phyloP scores from a whole-genome alignment of 2,888 invertebrate species.

The Agrotis ipsilon region DNA sequence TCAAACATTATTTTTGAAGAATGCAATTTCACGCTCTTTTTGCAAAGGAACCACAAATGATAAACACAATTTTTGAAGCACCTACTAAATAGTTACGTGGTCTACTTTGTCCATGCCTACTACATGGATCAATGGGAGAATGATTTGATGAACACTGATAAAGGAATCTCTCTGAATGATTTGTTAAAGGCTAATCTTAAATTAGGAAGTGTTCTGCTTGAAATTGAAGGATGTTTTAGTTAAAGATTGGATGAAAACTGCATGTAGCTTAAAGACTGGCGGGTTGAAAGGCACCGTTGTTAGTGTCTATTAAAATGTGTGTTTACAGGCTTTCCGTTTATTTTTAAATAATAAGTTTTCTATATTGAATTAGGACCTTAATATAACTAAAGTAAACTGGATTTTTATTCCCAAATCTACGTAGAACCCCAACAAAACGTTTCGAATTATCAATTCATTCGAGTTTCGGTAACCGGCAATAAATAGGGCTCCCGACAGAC shows the following conservation, averaged over 20 bases:
- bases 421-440: conserved; percentile 52
- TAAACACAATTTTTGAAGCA: conserved; percentile 1
- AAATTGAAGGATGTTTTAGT: not conserved
- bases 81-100: not conserved
- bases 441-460: conserved; percentile 83
- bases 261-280: not conserved
- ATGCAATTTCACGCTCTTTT: conserved; percentile 49
- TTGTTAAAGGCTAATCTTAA: not conserved
- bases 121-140: not conserved
- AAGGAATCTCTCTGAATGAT: not conserved
- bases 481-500: conserved; percentile 85
- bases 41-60: not conserved
- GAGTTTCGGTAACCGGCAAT: conserved; percentile 82
- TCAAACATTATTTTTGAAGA: conserved; percentile 47
- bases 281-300: not conserved
- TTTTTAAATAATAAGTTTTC: not conserved
- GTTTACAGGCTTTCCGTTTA: not conserved
- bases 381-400: not conserved
- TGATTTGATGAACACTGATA: not conserved
- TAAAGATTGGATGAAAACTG: not conserved
- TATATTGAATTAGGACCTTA: not conserved
- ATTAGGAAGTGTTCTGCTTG: not conserved
- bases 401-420: conserved; percentile 21
- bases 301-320: too few relatives aligned
- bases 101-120: not conserved